These are phyloP conservation scores for Mylabris sibirica DNA, from an alignment of 2,888 invertebrate species.

Conservation along the genomic window DNA sequence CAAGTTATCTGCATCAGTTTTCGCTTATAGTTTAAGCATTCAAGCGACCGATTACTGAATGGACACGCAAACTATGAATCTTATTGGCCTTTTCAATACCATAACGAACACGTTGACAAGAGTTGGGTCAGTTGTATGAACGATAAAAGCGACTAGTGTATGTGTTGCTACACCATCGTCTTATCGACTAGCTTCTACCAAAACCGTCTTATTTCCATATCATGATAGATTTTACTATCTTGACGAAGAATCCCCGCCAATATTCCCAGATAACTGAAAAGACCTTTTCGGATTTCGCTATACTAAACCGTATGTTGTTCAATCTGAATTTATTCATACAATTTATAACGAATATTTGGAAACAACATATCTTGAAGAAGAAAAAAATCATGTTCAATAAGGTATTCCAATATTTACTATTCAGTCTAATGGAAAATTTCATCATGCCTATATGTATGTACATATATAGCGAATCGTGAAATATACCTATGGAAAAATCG, in stretches of 20 bases:
- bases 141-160: slow-evolving; percentile 25
- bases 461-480: not conserved
- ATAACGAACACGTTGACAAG: slow-evolving; percentile 24
- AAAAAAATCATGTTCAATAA: slow-evolving; percentile 26
- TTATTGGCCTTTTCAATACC: slow-evolving; percentile 19
- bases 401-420: slow-evolving; percentile 17
- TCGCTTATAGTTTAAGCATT: not conserved
- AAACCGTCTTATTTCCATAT: slow-evolving; percentile 58
- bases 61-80: slow-evolving; percentile 23
- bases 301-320: slow-evolving; percentile 31
- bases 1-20: not conserved
- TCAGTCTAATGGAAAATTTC: slow-evolving; percentile 15
- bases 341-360: slow-evolving; percentile 23
- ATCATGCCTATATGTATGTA: not conserved
- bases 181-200: slow-evolving; percentile 47
- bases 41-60: slow-evolving; percentile 17
- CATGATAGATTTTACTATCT: slow-evolving; percentile 56
- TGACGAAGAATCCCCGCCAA: slow-evolving; percentile 30
- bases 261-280: slow-evolving; percentile 27
- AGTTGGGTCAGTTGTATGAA: slow-evolving; percentile 27
- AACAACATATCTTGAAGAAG: slow-evolving; percentile 12
- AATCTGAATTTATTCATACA: slow-evolving; percentile 36
- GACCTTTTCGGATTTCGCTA: slow-evolving; percentile 11
- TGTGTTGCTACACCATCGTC: slow-evolving; percentile 30
- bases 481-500: slow-evolving; percentile 8